Percentiles rank a stretch among this genome's conserved stretches.
Conservation (phyloP, 1,140 invertebrate species). For the Elysia chlorotica region DNA sequence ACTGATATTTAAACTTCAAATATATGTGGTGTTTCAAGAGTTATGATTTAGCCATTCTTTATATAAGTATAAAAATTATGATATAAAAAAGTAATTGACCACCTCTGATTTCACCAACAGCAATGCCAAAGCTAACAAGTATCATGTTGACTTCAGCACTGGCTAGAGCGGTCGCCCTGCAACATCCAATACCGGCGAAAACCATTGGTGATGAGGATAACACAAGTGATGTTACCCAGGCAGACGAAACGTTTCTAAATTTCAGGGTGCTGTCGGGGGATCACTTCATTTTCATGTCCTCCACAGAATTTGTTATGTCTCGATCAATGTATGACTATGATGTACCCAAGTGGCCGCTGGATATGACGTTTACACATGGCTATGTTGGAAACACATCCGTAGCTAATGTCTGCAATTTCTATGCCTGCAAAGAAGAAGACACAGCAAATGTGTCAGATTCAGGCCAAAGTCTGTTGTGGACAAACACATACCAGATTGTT, state of each 20-base stretch:
- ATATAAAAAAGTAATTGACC: neutral
- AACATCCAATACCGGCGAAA: too few species aligned
- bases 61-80: neutral
- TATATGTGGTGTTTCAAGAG: neutral
- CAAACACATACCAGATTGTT: constrained; percentile 11
- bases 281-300: constrained; percentile 3
- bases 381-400: constrained; percentile 13
- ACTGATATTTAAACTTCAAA: too few species aligned
- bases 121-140: too few species aligned
- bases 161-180: neutral
- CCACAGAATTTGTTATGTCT: constrained; percentile 5
- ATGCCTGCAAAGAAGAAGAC: too few species aligned
- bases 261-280: neutral
- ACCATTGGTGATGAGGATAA: too few species aligned
- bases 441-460: too few species aligned
- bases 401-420: constrained; percentile 4
- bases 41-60: too few species aligned
- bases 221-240: too few species aligned
- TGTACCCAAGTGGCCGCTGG: constrained; percentile 12
- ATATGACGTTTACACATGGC: neutral
- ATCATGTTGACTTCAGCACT: too few species aligned
- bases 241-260: neutral
- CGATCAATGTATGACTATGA: neutral
- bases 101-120: too few species aligned
- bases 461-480: neutral